Evolutionary conservation across 2,888 invertebrate species (phyloP), one percentile per base, ranked within the genome.

Genomic region (Idaea aversata): DNA sequence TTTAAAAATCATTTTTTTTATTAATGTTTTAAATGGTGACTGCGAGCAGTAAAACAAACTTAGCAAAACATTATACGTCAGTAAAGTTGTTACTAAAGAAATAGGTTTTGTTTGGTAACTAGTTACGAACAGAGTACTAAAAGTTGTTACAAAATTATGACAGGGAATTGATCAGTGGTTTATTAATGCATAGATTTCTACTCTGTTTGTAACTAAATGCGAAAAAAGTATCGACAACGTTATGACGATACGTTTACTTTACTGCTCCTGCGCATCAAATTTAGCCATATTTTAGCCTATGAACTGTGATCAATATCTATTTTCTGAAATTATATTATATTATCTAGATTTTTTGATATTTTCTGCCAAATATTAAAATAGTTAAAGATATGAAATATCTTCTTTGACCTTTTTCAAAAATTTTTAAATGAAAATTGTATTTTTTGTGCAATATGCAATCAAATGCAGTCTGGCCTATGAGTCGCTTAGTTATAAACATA

Each of bases 301-400:
- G 76, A 71, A 75, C 79, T 86, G 84, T 84, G 84, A 87, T 85
- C 82, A 79, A 75, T 80, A 78, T 66, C 77, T 88, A 90, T 91
- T 90, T 90, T 90, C 86, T 79, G 86, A 90, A 77, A 76, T 82
- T 75, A 70, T 76, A 73, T 70, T 65, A 73, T 69, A 74, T 79
- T 70, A 70, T 77, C 25, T 75, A 75, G 73, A 70, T 73, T 66
- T 82, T 85, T 47, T 47, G 47, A 85, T 87, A 70, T 87, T 88
- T 88, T 88, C 85, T 84, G 84, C 84, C 84, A 80, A 80, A 82
- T 69, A 67, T 69, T 65, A 69, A 72, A 77, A 69, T 76, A 74
- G 89, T 90, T 88, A 85, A 87, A 88, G 89, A 86, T 90, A 90
- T 90, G 0, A 80, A 78, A 89, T 90, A 89, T 90, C 88, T 86